These are phyloP conservation scores for Ormyrus rosae DNA, from an alignment of 2,888 invertebrate species.

Conservation along the genomic window DNA sequence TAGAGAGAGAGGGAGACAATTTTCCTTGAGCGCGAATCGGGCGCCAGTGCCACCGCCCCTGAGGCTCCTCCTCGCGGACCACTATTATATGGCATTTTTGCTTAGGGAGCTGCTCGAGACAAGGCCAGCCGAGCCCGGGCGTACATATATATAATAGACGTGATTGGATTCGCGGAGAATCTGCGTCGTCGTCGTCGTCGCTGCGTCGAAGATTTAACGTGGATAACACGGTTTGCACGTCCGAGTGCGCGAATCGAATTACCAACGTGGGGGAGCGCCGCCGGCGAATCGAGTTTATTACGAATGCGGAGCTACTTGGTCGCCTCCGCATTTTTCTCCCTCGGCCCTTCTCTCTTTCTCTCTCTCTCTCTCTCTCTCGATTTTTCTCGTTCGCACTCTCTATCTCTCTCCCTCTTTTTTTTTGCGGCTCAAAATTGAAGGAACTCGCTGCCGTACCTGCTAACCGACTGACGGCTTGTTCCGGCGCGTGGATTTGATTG, in stretches of 20 bases:
- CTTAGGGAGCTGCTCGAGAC: not conserved
- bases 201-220: conserved; percentile 31
- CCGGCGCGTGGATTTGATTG: conserved; percentile 40
- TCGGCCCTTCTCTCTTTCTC: not conserved
- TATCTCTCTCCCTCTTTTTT: not conserved
- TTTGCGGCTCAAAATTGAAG: conserved; percentile 22
- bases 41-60: not conserved
- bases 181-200: not conserved
- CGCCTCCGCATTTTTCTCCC: not conserved
- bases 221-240: conserved; percentile 38
- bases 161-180: conserved; percentile 34
- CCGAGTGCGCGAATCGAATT: conserved; percentile 48
- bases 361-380: not conserved
- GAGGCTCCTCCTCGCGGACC: not conserved
- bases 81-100: conserved; percentile 18
- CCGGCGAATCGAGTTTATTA: conserved; percentile 55
- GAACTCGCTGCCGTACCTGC: not conserved
- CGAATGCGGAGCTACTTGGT: conserved; percentile 32
- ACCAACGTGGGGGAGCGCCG: conserved; percentile 38
- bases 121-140: not conserved
- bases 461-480: conserved; percentile 28
- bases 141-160: not conserved
- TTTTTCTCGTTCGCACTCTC: not conserved
- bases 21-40: conserved; percentile 4
- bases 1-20: conserved; percentile 4